Conservation (phyloP, 2,797 vertebrate species). For the Cryptoblepharus egeriae region DNA sequence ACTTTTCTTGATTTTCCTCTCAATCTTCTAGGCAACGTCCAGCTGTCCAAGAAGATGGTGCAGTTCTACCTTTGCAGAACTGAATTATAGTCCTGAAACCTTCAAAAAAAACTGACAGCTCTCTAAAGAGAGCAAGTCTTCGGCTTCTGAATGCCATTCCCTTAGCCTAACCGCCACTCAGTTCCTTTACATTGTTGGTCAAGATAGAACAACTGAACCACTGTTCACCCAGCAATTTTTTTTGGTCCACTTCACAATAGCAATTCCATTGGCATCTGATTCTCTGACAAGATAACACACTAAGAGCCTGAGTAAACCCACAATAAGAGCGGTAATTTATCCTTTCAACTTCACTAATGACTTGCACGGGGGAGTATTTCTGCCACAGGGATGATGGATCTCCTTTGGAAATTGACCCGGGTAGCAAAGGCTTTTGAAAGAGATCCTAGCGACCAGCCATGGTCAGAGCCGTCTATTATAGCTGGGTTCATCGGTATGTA, state of each 20-base stretch:
- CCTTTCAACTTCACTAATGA: slow-evolving; percentile 69
- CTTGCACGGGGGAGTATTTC: slow-evolving; percentile 51
- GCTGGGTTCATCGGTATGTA: slow-evolving; percentile 19
- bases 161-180: neutral
- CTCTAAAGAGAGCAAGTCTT: too few relatives aligned
- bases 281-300: neutral
- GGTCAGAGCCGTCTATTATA: slow-evolving; percentile 44
- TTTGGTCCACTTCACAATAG: neutral
- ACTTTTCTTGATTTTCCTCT: neutral
- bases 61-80: neutral
- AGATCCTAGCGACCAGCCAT: slow-evolving; percentile 42
- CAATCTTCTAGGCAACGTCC: neutral
- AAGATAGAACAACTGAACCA: neutral
- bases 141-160: too few relatives aligned
- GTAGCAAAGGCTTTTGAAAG: slow-evolving; percentile 56
- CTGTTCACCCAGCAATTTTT: neutral
- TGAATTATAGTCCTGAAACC: neutral
- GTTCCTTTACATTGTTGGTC: neutral
- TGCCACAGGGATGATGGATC: slow-evolving; percentile 52
- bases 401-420: slow-evolving; percentile 67
- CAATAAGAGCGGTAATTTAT: slow-evolving; percentile 50
- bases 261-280: neutral
- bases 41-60: neutral
- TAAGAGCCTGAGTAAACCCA: slow-evolving; percentile 6
- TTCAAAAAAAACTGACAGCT: neutral